phyloP scores from a whole-genome alignment of 2,113 vertebrate genomes.

The Psittacula cyanocephala region DNA sequence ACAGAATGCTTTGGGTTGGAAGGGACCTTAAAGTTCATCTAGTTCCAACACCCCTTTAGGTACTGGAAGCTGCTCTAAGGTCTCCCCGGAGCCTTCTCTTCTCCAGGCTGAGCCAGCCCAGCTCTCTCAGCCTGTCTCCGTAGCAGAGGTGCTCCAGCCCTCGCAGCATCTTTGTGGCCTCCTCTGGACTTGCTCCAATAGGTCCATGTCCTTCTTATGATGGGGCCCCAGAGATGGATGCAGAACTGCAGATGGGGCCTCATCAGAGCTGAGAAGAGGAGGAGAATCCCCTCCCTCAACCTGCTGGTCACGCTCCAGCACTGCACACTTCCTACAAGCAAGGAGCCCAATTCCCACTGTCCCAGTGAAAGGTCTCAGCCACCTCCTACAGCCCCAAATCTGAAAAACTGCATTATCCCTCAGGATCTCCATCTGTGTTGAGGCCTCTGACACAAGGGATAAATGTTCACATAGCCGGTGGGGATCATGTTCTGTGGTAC shows the following conservation, averaged over 20 bases:
- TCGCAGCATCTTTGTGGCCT: neutral
- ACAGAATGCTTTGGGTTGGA: neutral
- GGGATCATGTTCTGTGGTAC: neutral
- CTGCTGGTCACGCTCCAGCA: neutral
- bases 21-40: neutral
- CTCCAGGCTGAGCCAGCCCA: neutral
- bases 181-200: rapidly evolving
- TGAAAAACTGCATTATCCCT: neutral
- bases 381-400: neutral
- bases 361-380: neutral
- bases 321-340: neutral
- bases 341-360: neutral
- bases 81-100: neutral
- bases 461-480: neutral
- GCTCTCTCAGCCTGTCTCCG: neutral
- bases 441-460: neutral
- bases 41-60: neutral
- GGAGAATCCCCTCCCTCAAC: neutral
- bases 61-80: neutral
- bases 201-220: rapidly evolving
- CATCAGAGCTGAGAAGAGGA: neutral
- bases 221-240: neutral
- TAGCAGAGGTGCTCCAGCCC: neutral
- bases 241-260: neutral
- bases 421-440: neutral